These are phyloP conservation scores for Solenopsis fugax DNA, from an alignment of 1,140 invertebrate genomes.

Conservation along the genomic window DNA sequence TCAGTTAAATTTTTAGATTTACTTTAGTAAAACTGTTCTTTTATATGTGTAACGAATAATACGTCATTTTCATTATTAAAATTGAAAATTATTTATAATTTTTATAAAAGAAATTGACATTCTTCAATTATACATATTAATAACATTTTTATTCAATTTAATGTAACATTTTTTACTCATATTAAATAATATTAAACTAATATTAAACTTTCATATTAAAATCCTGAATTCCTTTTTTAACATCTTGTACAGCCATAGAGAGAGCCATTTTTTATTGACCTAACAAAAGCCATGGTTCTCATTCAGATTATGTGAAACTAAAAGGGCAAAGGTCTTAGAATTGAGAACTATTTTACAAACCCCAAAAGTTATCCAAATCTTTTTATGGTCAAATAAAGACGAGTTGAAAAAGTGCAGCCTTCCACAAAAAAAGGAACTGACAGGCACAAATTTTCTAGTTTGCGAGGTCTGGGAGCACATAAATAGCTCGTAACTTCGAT, in stretches of 20 bases:
- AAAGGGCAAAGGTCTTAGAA: background rate
- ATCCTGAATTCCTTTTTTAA: background rate
- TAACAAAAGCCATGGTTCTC: background rate
- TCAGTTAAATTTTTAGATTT: too few species aligned
- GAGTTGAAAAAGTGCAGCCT: background rate
- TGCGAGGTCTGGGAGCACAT: background rate
- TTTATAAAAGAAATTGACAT: background rate
- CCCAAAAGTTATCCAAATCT: background rate
- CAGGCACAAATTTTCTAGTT: background rate
- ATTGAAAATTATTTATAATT: constrained; percentile 15
- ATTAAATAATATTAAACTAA: too few species aligned
- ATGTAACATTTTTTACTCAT: background rate
- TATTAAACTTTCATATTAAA: background rate
- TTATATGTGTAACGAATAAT: background rate
- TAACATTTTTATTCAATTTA: constrained; percentile 14
- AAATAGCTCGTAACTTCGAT: constrained; percentile 42
- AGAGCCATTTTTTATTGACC: background rate
- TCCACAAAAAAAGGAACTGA: background rate
- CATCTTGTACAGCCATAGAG: background rate
- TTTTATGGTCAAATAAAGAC: background rate
- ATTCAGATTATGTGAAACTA: background rate
- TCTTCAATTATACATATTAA: background rate
- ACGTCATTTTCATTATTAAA: background rate
- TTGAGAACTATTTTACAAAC: constrained; percentile 7
- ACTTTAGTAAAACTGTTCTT: too few species aligned